Conservation (phyloP, 2,113 vertebrate genomes). For the Acanthisitta chloris region DNA sequence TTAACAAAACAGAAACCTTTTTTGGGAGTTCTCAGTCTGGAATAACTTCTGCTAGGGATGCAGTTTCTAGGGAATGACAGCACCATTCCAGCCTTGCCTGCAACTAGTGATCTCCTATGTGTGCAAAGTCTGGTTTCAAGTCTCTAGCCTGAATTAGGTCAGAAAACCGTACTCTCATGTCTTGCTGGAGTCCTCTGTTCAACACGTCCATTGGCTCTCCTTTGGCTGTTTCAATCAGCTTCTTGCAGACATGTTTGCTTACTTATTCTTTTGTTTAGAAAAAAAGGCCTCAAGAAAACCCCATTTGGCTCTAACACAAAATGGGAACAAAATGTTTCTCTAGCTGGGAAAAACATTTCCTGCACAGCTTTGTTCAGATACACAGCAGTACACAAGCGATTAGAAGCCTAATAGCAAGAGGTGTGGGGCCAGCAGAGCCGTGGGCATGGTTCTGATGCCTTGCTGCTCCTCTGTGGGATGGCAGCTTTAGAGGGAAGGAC, state of each 20-base stretch:
- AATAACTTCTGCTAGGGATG: not conserved
- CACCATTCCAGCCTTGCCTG: not conserved
- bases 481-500: not conserved
- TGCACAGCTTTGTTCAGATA: not conserved
- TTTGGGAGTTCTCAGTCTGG: not conserved
- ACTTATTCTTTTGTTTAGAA: constrained; percentile 6
- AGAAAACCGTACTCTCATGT: not conserved
- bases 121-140: not conserved
- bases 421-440: not conserved
- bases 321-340: constrained; percentile 40
- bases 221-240: not conserved
- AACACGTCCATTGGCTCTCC: not conserved
- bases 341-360: constrained; percentile 33
- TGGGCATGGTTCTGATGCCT: not conserved
- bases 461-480: not conserved
- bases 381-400: not conserved
- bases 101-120: not conserved
- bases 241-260: not conserved
- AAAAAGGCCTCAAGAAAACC: not conserved
- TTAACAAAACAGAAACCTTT: not conserved
- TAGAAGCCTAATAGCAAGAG: not conserved
- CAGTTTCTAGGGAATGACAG: not conserved
- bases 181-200: not conserved
- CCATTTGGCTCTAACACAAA: not conserved
- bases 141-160: not conserved